A percentile compares a stretch with the other conserved stretches of the same genome.
Conservation (phyloP, 2,888 invertebrate genomes). For the Drosophila eohydei region DNA sequence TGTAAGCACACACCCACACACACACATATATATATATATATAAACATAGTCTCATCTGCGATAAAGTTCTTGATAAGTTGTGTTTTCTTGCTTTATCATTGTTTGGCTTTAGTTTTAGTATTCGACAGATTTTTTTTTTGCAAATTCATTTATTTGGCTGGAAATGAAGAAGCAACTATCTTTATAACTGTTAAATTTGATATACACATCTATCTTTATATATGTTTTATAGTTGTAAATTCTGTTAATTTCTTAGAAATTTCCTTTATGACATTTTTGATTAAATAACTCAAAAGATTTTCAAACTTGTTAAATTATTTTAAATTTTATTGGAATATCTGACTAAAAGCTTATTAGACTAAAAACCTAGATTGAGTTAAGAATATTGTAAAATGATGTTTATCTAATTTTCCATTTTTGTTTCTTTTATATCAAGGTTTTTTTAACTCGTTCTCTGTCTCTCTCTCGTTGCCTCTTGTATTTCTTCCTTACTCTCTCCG, state of each 20-base stretch:
- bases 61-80: constrained; percentile 14
- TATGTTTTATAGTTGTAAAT: neutral
- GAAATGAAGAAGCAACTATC: neutral
- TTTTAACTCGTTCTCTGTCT: too few species aligned
- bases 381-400: too few species aligned
- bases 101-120: constrained; percentile 10
- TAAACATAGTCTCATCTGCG: neutral
- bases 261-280: too few species aligned
- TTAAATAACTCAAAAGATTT: neutral
- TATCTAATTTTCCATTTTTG: too few species aligned
- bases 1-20: constrained; percentile 8
- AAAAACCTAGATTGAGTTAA: too few species aligned
- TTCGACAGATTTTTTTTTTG: neutral
- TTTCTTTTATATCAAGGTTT: too few species aligned
- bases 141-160: neutral
- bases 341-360: too few species aligned
- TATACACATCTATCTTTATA: neutral
- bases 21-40: neutral
- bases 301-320: neutral
- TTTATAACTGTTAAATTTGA: neutral
- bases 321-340: too few species aligned
- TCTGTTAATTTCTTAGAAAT: neutral
- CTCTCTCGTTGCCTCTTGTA: too few species aligned
- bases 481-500: too few species aligned
- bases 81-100: constrained; percentile 29